Conservation (phyloP, 2,888 invertebrate genomes). For the Drosophila formosana region DNA sequence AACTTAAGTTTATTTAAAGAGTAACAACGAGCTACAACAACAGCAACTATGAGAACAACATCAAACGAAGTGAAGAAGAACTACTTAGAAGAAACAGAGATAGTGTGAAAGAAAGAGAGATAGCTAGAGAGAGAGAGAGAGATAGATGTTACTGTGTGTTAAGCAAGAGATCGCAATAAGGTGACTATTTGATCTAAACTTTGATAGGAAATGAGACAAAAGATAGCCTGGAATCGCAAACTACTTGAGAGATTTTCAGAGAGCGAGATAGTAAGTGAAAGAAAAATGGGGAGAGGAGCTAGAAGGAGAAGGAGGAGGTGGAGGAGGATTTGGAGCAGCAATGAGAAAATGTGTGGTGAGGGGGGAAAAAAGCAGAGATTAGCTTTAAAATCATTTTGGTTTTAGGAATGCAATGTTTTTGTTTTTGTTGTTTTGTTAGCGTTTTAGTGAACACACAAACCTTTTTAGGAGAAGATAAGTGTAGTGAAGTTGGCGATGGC, state of each 20-base stretch:
- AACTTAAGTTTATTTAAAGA: slow-evolving; percentile 24
- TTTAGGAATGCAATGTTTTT: slow-evolving; percentile 49
- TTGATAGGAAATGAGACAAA: slow-evolving; percentile 12
- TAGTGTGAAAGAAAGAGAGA: slow-evolving; percentile 8
- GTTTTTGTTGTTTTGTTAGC: slow-evolving; percentile 50
- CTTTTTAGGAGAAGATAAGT: slow-evolving; percentile 86
- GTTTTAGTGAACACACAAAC: slow-evolving; percentile 84
- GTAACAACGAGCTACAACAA: slow-evolving; percentile 38
- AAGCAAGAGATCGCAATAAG: slow-evolving; percentile 17
- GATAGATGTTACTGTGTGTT: slow-evolving; percentile 43
- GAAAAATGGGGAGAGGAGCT: slow-evolving; percentile 12
- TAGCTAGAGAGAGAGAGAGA: slow-evolving; percentile 12
- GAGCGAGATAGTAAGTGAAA: slow-evolving; percentile 13
- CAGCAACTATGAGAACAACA: slow-evolving; percentile 59
- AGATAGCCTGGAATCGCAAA: slow-evolving; percentile 14
- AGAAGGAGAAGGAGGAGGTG: background rate
- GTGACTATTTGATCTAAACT: slow-evolving; percentile 17
- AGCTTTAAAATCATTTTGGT: slow-evolving; percentile 46
- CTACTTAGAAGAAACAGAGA: slow-evolving; percentile 26
- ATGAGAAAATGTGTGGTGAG: slow-evolving; percentile 18
- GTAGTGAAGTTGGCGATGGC: slow-evolving; percentile 85
- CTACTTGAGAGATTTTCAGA: slow-evolving; percentile 12
- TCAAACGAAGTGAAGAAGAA: slow-evolving; percentile 43
- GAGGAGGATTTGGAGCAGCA: background rate
- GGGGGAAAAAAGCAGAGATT: slow-evolving; percentile 38